These are phyloP conservation scores for Hippoglossus stenolepis DNA, from an alignment of 2,113 vertebrate genomes.

Conservation along the genomic window DNA sequence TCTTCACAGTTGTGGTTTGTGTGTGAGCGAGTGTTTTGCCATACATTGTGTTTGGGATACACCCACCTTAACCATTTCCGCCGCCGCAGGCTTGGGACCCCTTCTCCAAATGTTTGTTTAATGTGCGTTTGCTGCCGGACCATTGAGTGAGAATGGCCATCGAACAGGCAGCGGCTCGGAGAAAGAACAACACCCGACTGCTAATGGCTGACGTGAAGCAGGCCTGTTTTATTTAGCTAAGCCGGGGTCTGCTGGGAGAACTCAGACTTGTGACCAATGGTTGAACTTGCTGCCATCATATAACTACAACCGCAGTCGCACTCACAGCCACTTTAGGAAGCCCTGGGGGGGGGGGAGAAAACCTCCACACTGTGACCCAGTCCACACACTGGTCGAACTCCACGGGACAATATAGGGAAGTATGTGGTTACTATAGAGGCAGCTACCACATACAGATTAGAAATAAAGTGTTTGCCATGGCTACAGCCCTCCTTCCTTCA, in stretches of 20 bases:
- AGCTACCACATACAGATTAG: conserved; percentile 39
- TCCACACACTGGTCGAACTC: not conserved
- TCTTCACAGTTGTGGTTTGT: conserved; percentile 5
- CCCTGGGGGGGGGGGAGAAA: conserved; percentile 3
- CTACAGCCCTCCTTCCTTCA: conserved; percentile 24
- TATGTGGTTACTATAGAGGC: conserved; percentile 29
- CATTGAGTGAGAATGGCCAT: conserved; percentile 17
- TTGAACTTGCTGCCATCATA: conserved; percentile 40
- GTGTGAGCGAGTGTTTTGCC: conserved; percentile 29
- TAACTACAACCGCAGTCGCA: conserved; percentile 40
- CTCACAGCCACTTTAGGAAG: conserved; percentile 33
- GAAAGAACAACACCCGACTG: conserved; percentile 45
- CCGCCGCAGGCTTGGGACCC: conserved; percentile 17
- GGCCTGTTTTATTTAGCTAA: conserved; percentile 35
- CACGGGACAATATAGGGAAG: conserved; percentile 70
- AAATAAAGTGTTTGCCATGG: conserved; percentile 34
- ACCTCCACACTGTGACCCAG: not conserved
- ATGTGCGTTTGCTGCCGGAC: conserved; percentile 43
- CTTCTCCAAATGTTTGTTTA: conserved; percentile 64
- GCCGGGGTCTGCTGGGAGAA: conserved; percentile 16
- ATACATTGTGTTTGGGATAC: conserved; percentile 51
- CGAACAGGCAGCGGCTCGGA: conserved; percentile 21
- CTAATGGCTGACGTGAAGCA: conserved; percentile 59
- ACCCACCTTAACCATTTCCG: conserved; percentile 65
- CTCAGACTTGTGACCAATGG: conserved; percentile 31